Conservation (phyloP, 2,888 invertebrate species). For the Catocala nupta region DNA sequence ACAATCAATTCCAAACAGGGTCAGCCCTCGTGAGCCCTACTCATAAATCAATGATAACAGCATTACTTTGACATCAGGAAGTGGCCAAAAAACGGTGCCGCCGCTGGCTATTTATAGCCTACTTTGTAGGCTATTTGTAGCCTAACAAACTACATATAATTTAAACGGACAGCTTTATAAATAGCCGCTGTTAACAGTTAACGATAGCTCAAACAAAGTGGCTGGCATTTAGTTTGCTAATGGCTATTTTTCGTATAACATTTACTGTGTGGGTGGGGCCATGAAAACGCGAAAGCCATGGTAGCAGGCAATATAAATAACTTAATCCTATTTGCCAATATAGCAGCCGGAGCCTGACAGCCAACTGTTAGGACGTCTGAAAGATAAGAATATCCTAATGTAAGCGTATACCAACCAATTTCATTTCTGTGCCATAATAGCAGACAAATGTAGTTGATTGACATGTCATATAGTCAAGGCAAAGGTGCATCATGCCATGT, state of each 20-base stretch:
- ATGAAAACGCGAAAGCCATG: slow-evolving; percentile 16
- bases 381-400: too few species aligned
- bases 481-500: too few species aligned
- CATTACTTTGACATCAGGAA: slow-evolving; percentile 28
- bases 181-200: slow-evolving; percentile 63
- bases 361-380: too few species aligned
- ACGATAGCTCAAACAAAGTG: slow-evolving; percentile 70
- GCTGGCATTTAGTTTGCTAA: slow-evolving; percentile 63
- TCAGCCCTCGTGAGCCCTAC: slow-evolving; percentile 5
- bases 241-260: slow-evolving; percentile 66
- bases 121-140: slow-evolving; percentile 23
- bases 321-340: too few species aligned
- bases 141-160: slow-evolving; percentile 42
- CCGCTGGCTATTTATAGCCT: slow-evolving; percentile 27
- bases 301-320: too few species aligned
- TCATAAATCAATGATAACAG: slow-evolving; percentile 41
- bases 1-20: slow-evolving; percentile 8
- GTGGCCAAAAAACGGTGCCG: slow-evolving; percentile 13
- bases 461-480: too few species aligned
- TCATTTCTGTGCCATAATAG: too few species aligned
- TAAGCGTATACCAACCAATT: too few species aligned
- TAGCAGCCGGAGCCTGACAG: too few species aligned
- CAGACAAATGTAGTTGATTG: too few species aligned
- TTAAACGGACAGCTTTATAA: slow-evolving; percentile 54
- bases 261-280: slow-evolving; percentile 41